Evolutionary conservation across 2,113 vertebrate genomes (phyloP), one percentile per base, ranked within the genome.

Genomic region (Centropus bengalensis): DNA sequence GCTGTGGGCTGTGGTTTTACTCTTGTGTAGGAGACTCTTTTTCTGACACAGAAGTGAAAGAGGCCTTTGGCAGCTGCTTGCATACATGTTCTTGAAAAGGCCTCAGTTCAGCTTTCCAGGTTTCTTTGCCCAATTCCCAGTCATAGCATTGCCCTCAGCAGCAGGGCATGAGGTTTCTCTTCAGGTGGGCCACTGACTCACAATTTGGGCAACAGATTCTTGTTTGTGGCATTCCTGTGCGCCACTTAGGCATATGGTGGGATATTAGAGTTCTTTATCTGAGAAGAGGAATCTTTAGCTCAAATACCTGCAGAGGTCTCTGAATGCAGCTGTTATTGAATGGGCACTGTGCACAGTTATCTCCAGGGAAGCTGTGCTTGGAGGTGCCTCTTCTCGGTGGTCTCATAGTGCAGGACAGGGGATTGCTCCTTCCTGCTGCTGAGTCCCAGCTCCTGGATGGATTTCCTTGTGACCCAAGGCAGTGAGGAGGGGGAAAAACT

Each of bases 31-130:
- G 83, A 96, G 67, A 33, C 11, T 11, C 23, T 30, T 28, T 28
- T 79, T 54, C 82, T 64, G 80, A 75, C 64, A 13, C 54, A 68
- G 71, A 96, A 97, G 76, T 19, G 94, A 90, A 91, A 97, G 93
- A 82, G 69, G 4, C 18, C 36, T 75, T 62, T 0, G 6, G 68
- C 8, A 3, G 60, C 26, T 1, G 20, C 67, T 30, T 45, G 24
- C 71, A 2, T 14, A n/a, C 2, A 0, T 36, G 79, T 77, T 95
- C 91, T 92, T 96, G 45, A 93, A 95, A 92, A 89, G 83, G 76
- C 75, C 0, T 17, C 8, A 0, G 19, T 14, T 70, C 0, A 12
- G 26, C 91, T 95, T 96, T 94, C 94, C 94, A 95, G 94, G 94
- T 80, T 95, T 95, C 91, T 52, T 21, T 51, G 40, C 40, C 79